Evolutionary conservation across 2,797 vertebrate genomes (phyloP), one percentile per base, ranked within the genome.

Genomic region (Crenuchus spilurus): DNA sequence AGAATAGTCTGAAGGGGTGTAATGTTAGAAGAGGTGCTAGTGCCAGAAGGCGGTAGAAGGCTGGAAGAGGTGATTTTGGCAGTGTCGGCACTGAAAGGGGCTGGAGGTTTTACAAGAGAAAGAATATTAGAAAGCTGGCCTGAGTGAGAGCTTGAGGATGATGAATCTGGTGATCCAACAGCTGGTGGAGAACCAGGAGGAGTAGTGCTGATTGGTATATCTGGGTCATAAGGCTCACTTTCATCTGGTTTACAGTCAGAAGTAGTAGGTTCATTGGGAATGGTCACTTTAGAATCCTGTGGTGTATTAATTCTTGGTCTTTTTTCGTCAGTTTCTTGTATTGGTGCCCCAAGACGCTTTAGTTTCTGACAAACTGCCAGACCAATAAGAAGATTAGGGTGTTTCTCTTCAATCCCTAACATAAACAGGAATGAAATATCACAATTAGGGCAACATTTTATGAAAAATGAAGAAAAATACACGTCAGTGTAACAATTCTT

Each of bases 371-470:
- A 92, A 79, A 99, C 94, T 16, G 95, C 96, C 70, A 99, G 80
- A 31, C 97, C 98, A 44, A 99, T 92, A 71, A 99, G 94, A 74
- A 99, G 90, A 90, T 99, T 98, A 1, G 97, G 97, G 30, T 95
- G 93, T 18, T 93, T 93, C 54, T 92, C 92, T 86, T 99, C 98
- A 72, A 99, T 93, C 61, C 98, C 97, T 99, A 88, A 76, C 3
- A 84, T 22, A 67, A 87, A 83, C 4, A 4, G 9, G 26, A 68
- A 42, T 37, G 13, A 33, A n/a, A 51, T 16, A 13, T 41, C 6
- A 39, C 26, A 70, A 42, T 26, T 6, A 62, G 30, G 9, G 7
- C 9, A 22, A 11, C 55, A 31, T 65, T 11, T 30, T 11, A 26
- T 35, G 1, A 35, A 35, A 58, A 52, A 49, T 9, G 31, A 3